phyloP scores from a whole-genome alignment of 2,113 vertebrate genomes.

The Phaethornis superciliosus region DNA sequence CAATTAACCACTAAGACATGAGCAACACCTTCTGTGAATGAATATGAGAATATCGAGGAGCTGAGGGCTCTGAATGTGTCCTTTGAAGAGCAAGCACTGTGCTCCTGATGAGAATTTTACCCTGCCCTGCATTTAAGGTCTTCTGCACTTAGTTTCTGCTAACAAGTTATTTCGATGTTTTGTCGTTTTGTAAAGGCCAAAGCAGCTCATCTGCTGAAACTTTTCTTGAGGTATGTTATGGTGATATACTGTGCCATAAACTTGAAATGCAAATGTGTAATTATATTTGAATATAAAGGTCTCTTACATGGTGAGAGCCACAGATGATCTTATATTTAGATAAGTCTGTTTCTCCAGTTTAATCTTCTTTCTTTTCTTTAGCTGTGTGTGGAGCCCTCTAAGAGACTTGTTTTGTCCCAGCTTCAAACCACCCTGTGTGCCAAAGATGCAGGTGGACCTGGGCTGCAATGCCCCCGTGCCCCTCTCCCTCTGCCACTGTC shows the following conservation, averaged over 20 bases:
- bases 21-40: background rate
- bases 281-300: background rate
- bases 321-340: background rate
- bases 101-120: background rate
- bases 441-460: rapidly evolving
- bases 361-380: background rate
- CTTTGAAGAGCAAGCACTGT: background rate
- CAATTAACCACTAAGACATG: background rate
- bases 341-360: background rate
- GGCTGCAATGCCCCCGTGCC: rapidly evolving
- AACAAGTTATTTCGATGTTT: background rate
- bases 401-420: background rate
- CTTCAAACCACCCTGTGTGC: rapidly evolving
- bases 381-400: background rate
- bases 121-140: background rate
- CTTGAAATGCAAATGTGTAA: background rate
- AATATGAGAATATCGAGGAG: background rate
- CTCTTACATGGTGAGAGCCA: background rate
- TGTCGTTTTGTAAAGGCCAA: background rate
- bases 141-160: background rate
- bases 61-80: background rate
- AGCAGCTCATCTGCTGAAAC: background rate
- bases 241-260: background rate
- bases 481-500: background rate
- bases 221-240: background rate